Conservation (phyloP, 2,888 invertebrate genomes). For the Brachyopa scutellaris region DNA sequence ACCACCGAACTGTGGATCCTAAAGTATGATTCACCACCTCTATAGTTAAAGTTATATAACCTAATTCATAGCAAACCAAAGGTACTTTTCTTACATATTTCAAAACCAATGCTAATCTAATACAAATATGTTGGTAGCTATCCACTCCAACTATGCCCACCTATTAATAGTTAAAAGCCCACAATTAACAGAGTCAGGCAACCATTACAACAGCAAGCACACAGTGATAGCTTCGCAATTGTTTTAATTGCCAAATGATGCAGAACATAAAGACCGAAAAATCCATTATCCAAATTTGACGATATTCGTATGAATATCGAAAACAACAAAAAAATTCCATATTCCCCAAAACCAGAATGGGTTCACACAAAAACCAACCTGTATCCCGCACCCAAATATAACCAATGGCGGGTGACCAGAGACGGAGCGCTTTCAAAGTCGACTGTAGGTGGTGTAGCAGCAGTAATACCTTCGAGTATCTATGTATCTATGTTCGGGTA, state of each 20-base stretch:
- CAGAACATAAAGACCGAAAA: conserved; percentile 10
- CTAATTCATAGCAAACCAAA: too few species aligned
- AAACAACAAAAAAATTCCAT: conserved; percentile 1
- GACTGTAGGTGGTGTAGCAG: conserved; percentile 26
- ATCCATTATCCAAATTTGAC: conserved; percentile 24
- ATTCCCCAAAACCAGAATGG: conserved; percentile 40
- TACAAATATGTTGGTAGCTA: too few species aligned
- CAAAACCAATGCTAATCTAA: too few species aligned
- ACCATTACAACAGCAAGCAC: conserved; percentile 1
- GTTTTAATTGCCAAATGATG: conserved; percentile 47
- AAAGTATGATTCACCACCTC: too few species aligned
- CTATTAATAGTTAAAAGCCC: conserved; percentile 35
- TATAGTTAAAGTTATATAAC: too few species aligned
- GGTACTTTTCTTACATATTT: too few species aligned
- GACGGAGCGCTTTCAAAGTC: conserved; percentile 2
- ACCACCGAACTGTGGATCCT: too few species aligned
- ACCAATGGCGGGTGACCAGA: not conserved
- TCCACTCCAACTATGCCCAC: too few species aligned
- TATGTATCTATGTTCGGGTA: conserved; percentile 8
- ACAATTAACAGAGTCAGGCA: conserved; percentile 22
- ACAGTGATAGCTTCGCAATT: conserved; percentile 1
- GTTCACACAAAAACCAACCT: conserved; percentile 41
- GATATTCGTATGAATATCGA: too few species aligned
- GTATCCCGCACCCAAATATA: conserved; percentile 12
- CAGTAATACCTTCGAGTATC: not conserved